Conservation (phyloP, 2,888 invertebrate genomes). For the Mimachlamys varia region DNA sequence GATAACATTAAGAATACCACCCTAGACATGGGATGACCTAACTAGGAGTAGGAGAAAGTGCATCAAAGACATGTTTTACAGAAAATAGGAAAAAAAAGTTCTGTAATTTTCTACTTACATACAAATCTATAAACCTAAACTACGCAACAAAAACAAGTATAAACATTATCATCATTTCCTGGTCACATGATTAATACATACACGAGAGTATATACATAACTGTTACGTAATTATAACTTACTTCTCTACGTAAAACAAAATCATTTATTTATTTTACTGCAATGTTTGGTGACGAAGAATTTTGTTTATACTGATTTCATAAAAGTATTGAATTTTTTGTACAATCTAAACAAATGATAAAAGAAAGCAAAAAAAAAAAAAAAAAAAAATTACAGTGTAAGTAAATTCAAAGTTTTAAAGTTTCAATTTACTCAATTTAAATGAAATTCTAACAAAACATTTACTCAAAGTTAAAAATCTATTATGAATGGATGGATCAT, state of each 20-base stretch:
- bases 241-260: not conserved
- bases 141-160: not conserved
- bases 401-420: not conserved
- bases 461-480: not conserved
- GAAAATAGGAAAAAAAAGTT: too few species aligned
- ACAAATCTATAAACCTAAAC: constrained; percentile 1
- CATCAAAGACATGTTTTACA: not conserved
- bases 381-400: not conserved
- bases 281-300: too few species aligned
- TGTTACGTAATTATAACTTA: not conserved
- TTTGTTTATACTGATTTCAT: too few species aligned
- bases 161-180: not conserved
- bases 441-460: not conserved
- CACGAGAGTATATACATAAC: not conserved
- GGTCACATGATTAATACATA: not conserved
- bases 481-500: not conserved
- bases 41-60: not conserved
- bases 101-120: not conserved
- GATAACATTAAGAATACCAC: not conserved
- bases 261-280: not conserved
- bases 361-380: too few species aligned
- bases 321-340: too few species aligned
- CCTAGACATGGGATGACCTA: not conserved
- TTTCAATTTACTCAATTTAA: not conserved
- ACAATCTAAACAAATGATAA: not conserved